phyloP scores from a whole-genome alignment of 2,888 invertebrate species.

The Andrena chrysosceles region DNA sequence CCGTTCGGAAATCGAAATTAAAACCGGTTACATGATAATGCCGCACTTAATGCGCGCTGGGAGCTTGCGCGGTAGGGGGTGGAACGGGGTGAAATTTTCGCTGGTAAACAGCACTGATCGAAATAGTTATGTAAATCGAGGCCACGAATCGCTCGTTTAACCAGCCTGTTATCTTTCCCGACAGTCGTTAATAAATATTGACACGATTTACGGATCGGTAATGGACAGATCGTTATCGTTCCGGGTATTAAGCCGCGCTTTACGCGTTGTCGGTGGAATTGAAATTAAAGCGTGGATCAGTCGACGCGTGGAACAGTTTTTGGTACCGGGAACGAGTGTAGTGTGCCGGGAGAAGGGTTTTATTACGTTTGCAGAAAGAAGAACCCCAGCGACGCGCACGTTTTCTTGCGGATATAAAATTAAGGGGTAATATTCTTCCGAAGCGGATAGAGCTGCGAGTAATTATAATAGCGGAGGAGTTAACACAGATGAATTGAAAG shows the following conservation, averaged over 20 bases:
- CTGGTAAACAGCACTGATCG: constrained; percentile 29
- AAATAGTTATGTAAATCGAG: constrained; percentile 51
- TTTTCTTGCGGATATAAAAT: too few relatives aligned
- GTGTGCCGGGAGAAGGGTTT: neutral
- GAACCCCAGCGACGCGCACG: too few relatives aligned
- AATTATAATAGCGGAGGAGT: too few relatives aligned
- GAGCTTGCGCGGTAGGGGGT: neutral
- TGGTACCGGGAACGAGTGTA: neutral
- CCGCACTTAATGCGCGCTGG: neutral
- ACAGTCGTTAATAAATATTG: constrained; percentile 53
- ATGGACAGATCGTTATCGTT: constrained; percentile 53
- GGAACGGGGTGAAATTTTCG: neutral
- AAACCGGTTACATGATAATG: constrained; percentile 13
- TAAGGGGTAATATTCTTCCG: too few relatives aligned
- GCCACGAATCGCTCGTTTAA: constrained; percentile 34
- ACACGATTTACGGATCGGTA: constrained; percentile 48
- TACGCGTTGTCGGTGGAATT: constrained; percentile 33
- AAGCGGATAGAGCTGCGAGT: too few relatives aligned
- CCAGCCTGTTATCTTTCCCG: constrained; percentile 37
- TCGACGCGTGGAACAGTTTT: neutral
- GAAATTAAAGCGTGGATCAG: constrained; percentile 34
- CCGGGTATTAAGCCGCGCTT: constrained; percentile 29
- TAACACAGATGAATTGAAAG: too few relatives aligned
- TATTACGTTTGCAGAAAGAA: too few relatives aligned
- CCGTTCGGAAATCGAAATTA: constrained; percentile 9